Conservation (phyloP, 2,888 invertebrate species). For the Rapana venosa region DNA sequence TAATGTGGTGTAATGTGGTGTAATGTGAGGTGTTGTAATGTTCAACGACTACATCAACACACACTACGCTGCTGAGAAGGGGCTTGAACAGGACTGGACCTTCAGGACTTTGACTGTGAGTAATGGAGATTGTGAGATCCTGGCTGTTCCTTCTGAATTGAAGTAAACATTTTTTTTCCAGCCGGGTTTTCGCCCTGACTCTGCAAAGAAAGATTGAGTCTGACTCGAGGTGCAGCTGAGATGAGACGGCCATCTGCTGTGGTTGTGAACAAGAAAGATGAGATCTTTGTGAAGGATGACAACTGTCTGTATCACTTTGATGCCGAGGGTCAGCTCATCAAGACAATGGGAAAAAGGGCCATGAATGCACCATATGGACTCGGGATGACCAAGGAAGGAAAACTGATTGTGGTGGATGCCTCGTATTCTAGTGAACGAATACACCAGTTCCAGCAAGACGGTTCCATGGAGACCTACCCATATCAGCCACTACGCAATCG, state of each 20-base stretch:
- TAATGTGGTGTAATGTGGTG: too few relatives aligned
- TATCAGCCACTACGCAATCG: constrained; percentile 52
- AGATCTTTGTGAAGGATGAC: constrained; percentile 72
- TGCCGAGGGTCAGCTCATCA: constrained; percentile 52
- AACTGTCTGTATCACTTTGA: constrained; percentile 62
- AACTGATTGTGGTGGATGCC: constrained; percentile 62
- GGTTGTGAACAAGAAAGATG: constrained; percentile 60
- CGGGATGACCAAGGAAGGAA: constrained; percentile 55
- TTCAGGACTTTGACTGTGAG: constrained; percentile 72
- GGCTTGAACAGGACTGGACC: constrained; percentile 74
- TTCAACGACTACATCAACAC: constrained; percentile 70
- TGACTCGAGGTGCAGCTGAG: too few relatives aligned
- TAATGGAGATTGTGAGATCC: too few relatives aligned
- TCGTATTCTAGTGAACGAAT: constrained; percentile 51
- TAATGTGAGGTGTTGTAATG: too few relatives aligned
- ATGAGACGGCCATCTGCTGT: constrained; percentile 66
- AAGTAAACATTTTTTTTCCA: too few relatives aligned
- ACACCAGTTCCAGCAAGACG: constrained; percentile 55
- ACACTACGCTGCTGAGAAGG: constrained; percentile 64
- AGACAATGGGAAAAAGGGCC: constrained; percentile 54
- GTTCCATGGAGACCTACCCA: constrained; percentile 45
- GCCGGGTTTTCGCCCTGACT: too few relatives aligned
- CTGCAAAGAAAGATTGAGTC: too few relatives aligned
- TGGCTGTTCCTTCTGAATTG: too few relatives aligned
- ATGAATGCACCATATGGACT: constrained; percentile 68